Conservation (phyloP, 2,113 vertebrate genomes). For the Camarhynchus parvulus region DNA sequence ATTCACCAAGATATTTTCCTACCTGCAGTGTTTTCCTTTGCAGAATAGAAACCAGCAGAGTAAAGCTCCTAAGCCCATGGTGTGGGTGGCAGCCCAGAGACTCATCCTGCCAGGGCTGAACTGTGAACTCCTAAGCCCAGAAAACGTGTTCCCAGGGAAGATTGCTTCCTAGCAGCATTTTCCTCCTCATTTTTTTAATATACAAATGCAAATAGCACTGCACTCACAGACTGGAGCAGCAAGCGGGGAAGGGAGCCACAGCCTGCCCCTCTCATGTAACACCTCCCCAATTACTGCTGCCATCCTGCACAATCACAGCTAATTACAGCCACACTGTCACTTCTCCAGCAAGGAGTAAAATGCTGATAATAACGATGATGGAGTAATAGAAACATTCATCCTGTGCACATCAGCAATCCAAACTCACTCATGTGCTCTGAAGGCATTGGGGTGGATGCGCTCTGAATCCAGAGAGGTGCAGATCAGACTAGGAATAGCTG, state of each 20-base stretch:
- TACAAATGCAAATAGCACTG: neutral
- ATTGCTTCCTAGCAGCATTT: neutral
- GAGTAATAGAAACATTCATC: neutral
- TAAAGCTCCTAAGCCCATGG: neutral
- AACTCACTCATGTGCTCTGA: neutral
- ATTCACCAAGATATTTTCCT: neutral
- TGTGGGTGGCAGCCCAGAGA: neutral
- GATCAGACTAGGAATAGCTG: neutral
- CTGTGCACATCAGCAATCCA: neutral
- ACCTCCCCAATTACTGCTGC: neutral
- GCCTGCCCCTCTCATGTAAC: neutral
- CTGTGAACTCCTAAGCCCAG: neutral
- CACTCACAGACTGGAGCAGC: neutral
- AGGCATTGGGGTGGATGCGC: neutral
- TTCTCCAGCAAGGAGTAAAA: neutral
- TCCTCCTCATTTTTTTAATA: neutral
- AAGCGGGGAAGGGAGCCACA: neutral
- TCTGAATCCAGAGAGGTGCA: constrained; percentile 1
- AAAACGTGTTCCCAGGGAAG: neutral
- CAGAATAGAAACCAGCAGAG: neutral
- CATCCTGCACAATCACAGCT: neutral
- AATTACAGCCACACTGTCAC: neutral
- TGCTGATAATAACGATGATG: neutral
- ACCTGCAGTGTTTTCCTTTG: neutral
- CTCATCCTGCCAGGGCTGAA: neutral